Percentiles rank a stretch among this genome's conserved stretches.
phyloP scores from a whole-genome alignment of 2,113 vertebrate genomes.

The Phycodurus eques region DNA sequence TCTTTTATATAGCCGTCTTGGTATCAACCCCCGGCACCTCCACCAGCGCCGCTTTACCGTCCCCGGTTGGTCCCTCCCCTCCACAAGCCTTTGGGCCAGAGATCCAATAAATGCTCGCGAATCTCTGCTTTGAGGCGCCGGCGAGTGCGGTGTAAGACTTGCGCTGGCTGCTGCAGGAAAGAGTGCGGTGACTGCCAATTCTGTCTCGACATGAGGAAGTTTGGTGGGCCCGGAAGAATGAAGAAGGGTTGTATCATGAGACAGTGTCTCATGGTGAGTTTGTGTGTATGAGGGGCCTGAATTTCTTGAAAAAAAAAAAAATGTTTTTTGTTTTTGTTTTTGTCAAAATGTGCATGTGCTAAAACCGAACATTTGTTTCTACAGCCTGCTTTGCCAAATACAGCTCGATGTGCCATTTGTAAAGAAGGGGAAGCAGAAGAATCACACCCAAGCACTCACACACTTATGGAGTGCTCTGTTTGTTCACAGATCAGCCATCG shows the following conservation, averaged over 20 bases:
- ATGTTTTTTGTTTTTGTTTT: background rate
- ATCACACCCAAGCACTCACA: constrained; percentile 80
- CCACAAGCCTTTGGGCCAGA: constrained; percentile 71
- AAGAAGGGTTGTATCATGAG: constrained; percentile 90
- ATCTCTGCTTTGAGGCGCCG: constrained; percentile 85
- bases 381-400: constrained; percentile 91
- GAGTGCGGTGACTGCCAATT: constrained; percentile 92
- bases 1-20: constrained; percentile 66
- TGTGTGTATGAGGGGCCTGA: background rate
- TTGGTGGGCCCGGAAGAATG: constrained; percentile 90
- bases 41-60: constrained; percentile 61
- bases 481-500: constrained; percentile 92
- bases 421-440: constrained; percentile 86
- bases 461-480: constrained; percentile 97
- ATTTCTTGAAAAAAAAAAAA: background rate
- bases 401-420: constrained; percentile 90
- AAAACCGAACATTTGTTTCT: background rate
- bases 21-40: constrained; percentile 66
- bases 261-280: constrained; percentile 88
- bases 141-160: constrained; percentile 89
- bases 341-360: too few relatives aligned
- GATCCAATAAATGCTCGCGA: constrained; percentile 74
- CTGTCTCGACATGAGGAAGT: constrained; percentile 95
- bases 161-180: constrained; percentile 86
- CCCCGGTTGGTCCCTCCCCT: constrained; percentile 61